These are phyloP conservation scores for Thalassaphorura encarpata DNA, from an alignment of 1,140 invertebrate species.

Conservation along the genomic window DNA sequence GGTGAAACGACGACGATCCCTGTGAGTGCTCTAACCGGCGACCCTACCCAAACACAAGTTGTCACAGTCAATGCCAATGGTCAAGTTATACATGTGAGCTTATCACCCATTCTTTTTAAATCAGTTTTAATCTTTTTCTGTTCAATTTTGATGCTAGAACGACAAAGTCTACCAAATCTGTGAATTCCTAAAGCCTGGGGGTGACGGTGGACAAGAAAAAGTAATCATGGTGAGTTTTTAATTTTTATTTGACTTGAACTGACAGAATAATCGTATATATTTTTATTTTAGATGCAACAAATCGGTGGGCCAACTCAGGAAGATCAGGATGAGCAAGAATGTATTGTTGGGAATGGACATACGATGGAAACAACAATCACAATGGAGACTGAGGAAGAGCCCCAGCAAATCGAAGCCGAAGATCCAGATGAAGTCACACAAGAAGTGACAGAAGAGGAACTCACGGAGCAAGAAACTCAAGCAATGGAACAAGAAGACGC, in stretches of 20 bases:
- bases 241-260: too few relatives aligned
- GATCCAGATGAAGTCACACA: background rate
- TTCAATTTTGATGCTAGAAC: constrained; percentile 19
- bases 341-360: background rate
- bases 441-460: background rate
- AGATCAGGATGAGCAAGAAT: background rate
- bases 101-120: background rate
- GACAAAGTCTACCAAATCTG: constrained; percentile 32
- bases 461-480: background rate
- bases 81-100: constrained; percentile 28
- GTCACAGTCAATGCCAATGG: constrained; percentile 28
- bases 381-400: background rate
- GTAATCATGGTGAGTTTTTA: constrained; percentile 25
- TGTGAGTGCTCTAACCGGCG: constrained; percentile 26
- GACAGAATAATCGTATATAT: too few relatives aligned
- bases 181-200: constrained; percentile 28
- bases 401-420: background rate
- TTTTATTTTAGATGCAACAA: background rate
- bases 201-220: constrained; percentile 23
- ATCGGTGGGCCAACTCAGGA: background rate
- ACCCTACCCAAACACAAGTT: constrained; percentile 28
- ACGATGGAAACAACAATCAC: too few relatives aligned
- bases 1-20: constrained; percentile 35
- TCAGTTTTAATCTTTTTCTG: background rate
- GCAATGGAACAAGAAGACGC: background rate